These are phyloP conservation scores for Agapetus fuscipes DNA, from an alignment of 2,888 invertebrate genomes.

Conservation along the genomic window DNA sequence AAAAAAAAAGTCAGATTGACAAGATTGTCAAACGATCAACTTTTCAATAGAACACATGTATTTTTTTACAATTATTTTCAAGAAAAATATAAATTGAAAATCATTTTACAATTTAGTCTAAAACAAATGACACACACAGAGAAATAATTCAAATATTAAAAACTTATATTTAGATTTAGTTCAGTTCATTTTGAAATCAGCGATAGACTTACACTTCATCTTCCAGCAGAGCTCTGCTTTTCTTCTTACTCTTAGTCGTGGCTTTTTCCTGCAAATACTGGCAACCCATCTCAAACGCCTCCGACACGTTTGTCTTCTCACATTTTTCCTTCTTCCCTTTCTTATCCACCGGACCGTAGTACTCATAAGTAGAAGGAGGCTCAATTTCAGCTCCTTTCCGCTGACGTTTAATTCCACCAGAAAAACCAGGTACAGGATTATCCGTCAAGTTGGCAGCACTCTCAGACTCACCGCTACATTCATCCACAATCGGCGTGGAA, in stretches of 20 bases:
- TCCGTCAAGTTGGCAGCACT: conserved; percentile 6
- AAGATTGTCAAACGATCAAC: too few relatives aligned
- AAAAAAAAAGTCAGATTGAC: too few relatives aligned
- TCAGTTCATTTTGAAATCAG: too few relatives aligned
- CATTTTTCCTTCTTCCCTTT: conserved; percentile 9
- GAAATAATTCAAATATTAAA: too few relatives aligned
- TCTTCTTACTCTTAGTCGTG: conserved; percentile 28
- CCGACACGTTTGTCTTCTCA: conserved; percentile 29
- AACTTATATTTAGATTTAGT: too few relatives aligned
- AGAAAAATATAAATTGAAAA: too few relatives aligned
- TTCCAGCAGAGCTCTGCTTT: conserved; percentile 33
- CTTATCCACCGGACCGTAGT: conserved; percentile 43
- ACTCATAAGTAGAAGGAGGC: conserved; percentile 56
- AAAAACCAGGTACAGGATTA: background rate
- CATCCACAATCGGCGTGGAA: conserved; percentile 4
- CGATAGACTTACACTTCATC: conserved; percentile 2
- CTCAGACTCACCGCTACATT: conserved; percentile 3
- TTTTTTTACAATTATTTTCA: too few relatives aligned
- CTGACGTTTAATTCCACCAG: background rate
- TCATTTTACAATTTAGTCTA: too few relatives aligned
- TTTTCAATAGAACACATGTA: too few relatives aligned
- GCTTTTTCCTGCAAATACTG: conserved; percentile 32
- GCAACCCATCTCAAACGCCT: conserved; percentile 38
- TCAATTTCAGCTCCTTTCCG: conserved; percentile 45
- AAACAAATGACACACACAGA: too few relatives aligned